Percentiles rank a stretch among this genome's conserved stretches.
Conservation (phyloP, 2,888 invertebrate species). For the Xestia ashworthii region DNA sequence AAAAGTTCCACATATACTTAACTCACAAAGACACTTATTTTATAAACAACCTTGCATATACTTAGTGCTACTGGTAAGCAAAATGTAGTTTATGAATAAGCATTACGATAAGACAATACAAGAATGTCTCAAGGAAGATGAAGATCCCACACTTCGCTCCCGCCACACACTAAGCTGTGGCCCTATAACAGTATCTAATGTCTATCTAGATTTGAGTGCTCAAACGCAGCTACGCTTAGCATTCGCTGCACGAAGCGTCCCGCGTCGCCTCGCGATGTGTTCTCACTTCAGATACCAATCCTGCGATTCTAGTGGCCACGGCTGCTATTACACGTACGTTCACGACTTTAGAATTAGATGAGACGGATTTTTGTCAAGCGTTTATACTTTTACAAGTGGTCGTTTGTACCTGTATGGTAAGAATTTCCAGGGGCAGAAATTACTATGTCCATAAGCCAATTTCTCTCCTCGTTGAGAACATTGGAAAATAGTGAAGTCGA, state of each 20-base stretch:
- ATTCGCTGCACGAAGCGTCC: constrained; percentile 74
- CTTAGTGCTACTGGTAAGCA: constrained; percentile 9
- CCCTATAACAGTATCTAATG: constrained; percentile 69
- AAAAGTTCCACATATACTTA: background rate
- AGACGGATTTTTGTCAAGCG: background rate
- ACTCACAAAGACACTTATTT: background rate
- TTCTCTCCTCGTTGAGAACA: background rate
- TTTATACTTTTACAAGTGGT: background rate
- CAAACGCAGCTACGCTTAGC: constrained; percentile 76
- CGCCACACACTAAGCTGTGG: constrained; percentile 36
- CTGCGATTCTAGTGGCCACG: constrained; percentile 49
- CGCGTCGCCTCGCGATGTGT: constrained; percentile 69
- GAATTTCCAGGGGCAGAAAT: background rate
- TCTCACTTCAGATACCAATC: constrained; percentile 74
- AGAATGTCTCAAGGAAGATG: constrained; percentile 62
- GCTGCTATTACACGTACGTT: constrained; percentile 46
- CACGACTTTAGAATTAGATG: constrained; percentile 45
- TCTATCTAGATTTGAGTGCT: constrained; percentile 74
- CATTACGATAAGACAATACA: constrained; percentile 27
- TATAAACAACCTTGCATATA: constrained; percentile 1
- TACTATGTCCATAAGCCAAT: background rate
- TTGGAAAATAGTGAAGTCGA: background rate
- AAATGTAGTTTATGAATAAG: constrained; percentile 17
- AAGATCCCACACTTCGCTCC: constrained; percentile 46
- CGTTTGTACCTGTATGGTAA: background rate